Percentiles rank a stretch among this genome's conserved stretches.
phyloP scores from a whole-genome alignment of 2,113 vertebrate genomes.

The Gyps fulvus region DNA sequence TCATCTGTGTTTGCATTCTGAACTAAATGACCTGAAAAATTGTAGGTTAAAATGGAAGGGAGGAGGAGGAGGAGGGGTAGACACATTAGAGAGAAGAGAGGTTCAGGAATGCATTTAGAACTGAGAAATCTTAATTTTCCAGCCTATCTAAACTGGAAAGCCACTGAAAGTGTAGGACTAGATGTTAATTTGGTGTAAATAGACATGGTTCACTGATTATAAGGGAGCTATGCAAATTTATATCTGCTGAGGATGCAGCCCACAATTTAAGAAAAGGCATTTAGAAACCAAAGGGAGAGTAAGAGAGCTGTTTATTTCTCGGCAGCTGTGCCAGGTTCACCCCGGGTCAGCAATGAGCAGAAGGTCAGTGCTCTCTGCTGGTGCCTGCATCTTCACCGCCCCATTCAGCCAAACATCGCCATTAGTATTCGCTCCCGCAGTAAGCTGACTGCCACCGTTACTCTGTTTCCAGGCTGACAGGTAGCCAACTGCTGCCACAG shows the following conservation, averaged over 20 bases:
- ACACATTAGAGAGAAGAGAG: not conserved
- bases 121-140: conserved; percentile 53
- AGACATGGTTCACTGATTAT: not conserved
- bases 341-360: not conserved
- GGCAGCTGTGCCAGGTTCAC: not conserved
- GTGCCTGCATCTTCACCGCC: not conserved
- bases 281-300: not conserved
- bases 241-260: not conserved
- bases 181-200: not conserved
- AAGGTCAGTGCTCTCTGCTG: not conserved
- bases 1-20: conserved; percentile 35
- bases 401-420: not conserved
- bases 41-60: conserved; percentile 28
- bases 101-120: conserved; percentile 8
- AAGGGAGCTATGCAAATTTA: not conserved
- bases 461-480: not conserved
- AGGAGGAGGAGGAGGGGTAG: not conserved
- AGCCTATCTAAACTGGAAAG: not conserved
- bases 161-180: not conserved
- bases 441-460: not conserved
- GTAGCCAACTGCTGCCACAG: not conserved
- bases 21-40: conserved; percentile 53
- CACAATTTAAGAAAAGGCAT: not conserved
- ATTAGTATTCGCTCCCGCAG: not conserved
- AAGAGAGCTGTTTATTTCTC: not conserved